Evolutionary conservation across 2,888 invertebrate species (phyloP).

Genomic region (Saturnia pavonia): DNA sequence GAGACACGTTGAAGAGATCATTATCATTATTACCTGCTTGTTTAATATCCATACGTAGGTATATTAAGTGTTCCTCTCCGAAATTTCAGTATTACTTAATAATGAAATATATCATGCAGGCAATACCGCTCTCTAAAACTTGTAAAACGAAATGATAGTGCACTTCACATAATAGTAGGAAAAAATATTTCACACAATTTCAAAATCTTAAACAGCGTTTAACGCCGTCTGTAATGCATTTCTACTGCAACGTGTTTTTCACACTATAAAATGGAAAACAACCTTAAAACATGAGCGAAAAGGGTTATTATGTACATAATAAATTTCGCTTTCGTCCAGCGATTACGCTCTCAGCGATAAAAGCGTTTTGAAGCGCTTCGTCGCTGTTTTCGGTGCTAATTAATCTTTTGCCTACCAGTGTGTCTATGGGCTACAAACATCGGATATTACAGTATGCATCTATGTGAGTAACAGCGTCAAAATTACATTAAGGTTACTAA

Average conservation of each 20-base stretch:
- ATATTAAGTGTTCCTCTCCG: too few relatives aligned
- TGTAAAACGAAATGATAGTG: neutral
- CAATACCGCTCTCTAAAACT: neutral
- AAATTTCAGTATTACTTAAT: too few relatives aligned
- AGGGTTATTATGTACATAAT: constrained; percentile 28
- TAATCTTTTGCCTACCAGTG: constrained; percentile 70
- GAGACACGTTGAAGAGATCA: too few relatives aligned
- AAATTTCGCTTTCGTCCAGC: constrained; percentile 29
- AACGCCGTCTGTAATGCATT: constrained; percentile 28
- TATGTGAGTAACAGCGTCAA: neutral
- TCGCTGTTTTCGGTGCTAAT: constrained; percentile 73
- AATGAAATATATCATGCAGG: neutral
- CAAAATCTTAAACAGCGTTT: constrained; percentile 43
- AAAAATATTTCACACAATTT: constrained; percentile 37
- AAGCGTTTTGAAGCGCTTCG: constrained; percentile 61
- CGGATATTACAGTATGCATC: neutral
- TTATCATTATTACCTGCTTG: too few relatives aligned
- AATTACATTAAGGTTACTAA: neutral
- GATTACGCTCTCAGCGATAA: constrained; percentile 48
- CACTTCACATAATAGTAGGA: neutral
- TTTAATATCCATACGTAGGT: too few relatives aligned
- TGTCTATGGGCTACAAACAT: constrained; percentile 6
- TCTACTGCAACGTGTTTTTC: neutral
- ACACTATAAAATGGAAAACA: constrained; percentile 14
- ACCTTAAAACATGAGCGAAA: constrained; percentile 28